Evolutionary conservation across 2,888 invertebrate genomes (phyloP).

Genomic region (Stenchaetothrips biformis): DNA sequence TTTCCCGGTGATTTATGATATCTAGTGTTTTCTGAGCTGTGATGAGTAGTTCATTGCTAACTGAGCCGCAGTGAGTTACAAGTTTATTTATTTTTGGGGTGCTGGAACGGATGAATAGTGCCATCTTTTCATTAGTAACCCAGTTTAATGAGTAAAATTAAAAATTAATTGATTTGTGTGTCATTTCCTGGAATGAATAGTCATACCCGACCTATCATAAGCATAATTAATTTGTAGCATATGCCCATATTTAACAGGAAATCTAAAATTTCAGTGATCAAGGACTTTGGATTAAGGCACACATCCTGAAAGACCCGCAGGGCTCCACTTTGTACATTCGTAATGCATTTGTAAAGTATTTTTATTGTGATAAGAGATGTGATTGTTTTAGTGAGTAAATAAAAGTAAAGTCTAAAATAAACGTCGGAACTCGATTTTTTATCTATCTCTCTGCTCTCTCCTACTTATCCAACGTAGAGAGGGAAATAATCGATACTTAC

Average conservation of each 20-base stretch:
- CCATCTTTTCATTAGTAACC: not conserved
- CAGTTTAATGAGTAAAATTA: too few relatives aligned
- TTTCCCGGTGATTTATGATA: not conserved
- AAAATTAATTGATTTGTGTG: not conserved
- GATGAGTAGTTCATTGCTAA: conserved; percentile 4
- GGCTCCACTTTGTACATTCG: not conserved
- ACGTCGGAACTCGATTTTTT: too few relatives aligned
- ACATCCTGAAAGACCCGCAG: not conserved
- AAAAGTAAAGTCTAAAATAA: not conserved
- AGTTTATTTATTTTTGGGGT: not conserved
- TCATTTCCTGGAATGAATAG: not conserved
- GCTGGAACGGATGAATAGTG: not conserved
- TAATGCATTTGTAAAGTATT: not conserved
- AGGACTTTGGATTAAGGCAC: not conserved
- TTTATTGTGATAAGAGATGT: not conserved
- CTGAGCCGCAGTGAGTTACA: not conserved
- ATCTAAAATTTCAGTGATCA: not conserved
- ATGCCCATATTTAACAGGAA: too few relatives aligned
- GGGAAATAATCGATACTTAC: too few relatives aligned
- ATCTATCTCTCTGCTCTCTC: too few relatives aligned
- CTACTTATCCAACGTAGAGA: too few relatives aligned
- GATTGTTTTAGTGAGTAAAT: not conserved
- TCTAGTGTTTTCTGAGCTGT: not conserved
- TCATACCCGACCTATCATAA: not conserved
- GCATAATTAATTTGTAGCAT: not conserved